Conservation (phyloP, 2,888 invertebrate genomes). For the Agrochola litura region DNA sequence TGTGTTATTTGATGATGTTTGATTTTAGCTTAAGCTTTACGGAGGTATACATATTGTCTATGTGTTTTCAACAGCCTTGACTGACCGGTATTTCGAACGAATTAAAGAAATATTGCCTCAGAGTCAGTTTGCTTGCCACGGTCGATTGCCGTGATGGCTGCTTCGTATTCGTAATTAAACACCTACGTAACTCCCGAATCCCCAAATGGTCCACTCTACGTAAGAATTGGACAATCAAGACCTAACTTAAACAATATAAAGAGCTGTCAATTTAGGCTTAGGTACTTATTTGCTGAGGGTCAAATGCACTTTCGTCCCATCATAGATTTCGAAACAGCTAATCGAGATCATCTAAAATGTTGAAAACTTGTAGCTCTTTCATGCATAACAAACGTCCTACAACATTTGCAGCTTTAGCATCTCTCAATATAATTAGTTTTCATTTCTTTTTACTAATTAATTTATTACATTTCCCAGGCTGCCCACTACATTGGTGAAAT, state of each 20-base stretch:
- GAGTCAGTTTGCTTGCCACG: not conserved
- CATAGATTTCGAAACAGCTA: not conserved
- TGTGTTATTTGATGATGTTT: slow-evolving; percentile 27
- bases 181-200: slow-evolving; percentile 7
- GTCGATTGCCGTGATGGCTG: slow-evolving; percentile 14
- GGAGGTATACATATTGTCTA: not conserved
- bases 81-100: not conserved
- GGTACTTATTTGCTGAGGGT: no score
- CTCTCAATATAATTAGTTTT: no score
- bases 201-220: not conserved
- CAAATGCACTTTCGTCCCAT: not conserved
- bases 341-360: not conserved
- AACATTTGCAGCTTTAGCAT: no score
- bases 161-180: not conserved
- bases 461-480: slow-evolving; percentile 88
- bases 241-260: not conserved
- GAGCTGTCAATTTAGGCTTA: not conserved
- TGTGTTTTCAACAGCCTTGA: not conserved
- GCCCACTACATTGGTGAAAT: slow-evolving; percentile 98
- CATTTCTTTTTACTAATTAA: not conserved
- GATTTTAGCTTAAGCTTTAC: slow-evolving; percentile 23
- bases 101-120: slow-evolving; percentile 1
- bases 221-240: not conserved
- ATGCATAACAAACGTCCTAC: no score
- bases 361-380: not conserved